Evolutionary conservation across 2,797 vertebrate species (phyloP).

Genomic region (Ataeniobius toweri): DNA sequence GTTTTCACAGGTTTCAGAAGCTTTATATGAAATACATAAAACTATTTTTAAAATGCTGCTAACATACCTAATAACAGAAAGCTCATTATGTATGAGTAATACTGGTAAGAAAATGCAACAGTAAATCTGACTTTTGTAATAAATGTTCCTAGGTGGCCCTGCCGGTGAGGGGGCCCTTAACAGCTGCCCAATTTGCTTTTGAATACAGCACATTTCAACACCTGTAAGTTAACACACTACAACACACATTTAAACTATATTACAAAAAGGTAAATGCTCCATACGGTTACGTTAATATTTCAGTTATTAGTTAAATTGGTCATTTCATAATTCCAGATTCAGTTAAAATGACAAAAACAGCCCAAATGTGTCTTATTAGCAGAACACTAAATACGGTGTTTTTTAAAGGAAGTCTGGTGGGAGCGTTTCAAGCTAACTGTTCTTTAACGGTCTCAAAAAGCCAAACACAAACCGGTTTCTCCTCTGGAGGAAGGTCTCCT

Average conservation of each 20-base stretch:
- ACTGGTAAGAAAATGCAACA: not conserved
- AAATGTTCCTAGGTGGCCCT: not conserved
- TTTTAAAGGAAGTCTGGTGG: slow-evolving; percentile 15
- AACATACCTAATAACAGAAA: no score
- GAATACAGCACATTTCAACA: not conserved
- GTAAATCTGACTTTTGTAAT: not conserved
- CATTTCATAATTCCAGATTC: not conserved
- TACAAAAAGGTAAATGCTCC: not conserved
- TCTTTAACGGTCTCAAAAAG: not conserved
- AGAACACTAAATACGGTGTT: not conserved
- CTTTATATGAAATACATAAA: not conserved
- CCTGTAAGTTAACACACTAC: not conserved
- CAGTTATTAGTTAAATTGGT: not conserved
- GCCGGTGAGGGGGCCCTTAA: not conserved
- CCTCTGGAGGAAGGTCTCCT: slow-evolving; percentile 17
- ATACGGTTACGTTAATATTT: not conserved
- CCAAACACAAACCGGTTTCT: not conserved
- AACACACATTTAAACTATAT: not conserved
- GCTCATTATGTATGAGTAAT: no score
- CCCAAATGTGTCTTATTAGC: not conserved
- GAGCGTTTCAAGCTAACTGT: slow-evolving; percentile 23
- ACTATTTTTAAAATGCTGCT: not conserved
- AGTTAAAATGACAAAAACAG: not conserved
- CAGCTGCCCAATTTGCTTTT: not conserved
- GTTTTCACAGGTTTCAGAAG: not conserved